Evolutionary conservation across 2,888 invertebrate genomes (phyloP), one percentile per base, ranked within the genome.

Genomic region (Eulithis testata): DNA sequence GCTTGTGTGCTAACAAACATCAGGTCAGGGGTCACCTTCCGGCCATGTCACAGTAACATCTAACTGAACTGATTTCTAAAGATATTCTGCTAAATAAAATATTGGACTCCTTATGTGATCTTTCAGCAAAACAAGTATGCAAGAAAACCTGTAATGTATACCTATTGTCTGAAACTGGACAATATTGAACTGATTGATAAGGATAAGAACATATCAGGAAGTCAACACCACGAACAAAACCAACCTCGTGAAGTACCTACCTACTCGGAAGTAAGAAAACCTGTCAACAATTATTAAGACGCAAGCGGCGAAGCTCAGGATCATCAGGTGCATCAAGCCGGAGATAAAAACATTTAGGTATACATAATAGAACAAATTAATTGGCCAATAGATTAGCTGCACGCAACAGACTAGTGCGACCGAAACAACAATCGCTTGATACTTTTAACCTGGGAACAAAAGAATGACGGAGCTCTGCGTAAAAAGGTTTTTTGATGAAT

Each of bases 1-100:
- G 65, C 55, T 52, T 66, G 66, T 69, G 68, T 65, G 61, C 45
- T 56, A 61, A 63, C 67, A 65, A 54, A 59, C 53, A 27, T 55
- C 62, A 55, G 73, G 70, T 72, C 73, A 70, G 65, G 66, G 72
- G 59, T 72, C 68, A 65, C 45, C 55, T 63, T 14, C 63, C 53
- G 62, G 59, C 66, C 58, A 60, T 65, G 63, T 70, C 69, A 67
- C 49, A 12, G 37, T 54, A 44, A 55, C 36, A 51, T 36, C 50
- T 8, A 21, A 53, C 31, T 31, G 12, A 12, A n/a, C 11, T 44
- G 61, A 61, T 50, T 49, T 55, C 50, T 44, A 44, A 43, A 44
- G 50, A 55, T 31, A 49, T 40, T 37, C 9, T 44, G 14, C 31
- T 60, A 3, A 40, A 58, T 8, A 40, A 40, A 40, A 40, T 40